These are phyloP conservation scores for Eulemur rufifrons DNA, from an alignment of 2,113 vertebrate genomes.

Conservation along the genomic window DNA sequence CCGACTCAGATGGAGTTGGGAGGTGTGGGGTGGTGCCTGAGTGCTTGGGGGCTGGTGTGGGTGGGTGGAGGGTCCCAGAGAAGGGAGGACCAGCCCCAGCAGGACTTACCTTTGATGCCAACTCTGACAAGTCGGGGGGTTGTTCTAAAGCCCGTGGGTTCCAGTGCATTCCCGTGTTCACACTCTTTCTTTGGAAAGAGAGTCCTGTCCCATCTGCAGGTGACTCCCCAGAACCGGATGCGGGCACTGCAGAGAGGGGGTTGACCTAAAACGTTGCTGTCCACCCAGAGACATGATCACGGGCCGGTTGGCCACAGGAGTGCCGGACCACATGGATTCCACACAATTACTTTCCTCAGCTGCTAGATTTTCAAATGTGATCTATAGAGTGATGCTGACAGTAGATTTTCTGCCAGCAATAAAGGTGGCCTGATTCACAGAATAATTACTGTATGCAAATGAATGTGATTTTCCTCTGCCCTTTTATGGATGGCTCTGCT, in stretches of 20 bases:
- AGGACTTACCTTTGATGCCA: not conserved
- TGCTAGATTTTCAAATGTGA: slow-evolving; percentile 83
- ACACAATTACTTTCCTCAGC: slow-evolving; percentile 78
- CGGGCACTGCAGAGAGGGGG: not conserved
- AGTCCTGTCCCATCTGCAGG: too few species aligned
- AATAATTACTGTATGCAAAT: slow-evolving; percentile 93
- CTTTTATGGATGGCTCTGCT: slow-evolving; percentile 89
- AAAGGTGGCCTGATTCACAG: slow-evolving; percentile 91
- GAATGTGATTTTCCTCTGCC: slow-evolving; percentile 87
- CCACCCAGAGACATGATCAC: not conserved
- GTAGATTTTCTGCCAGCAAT: slow-evolving; percentile 90
- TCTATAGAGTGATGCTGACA: slow-evolving; percentile 88
- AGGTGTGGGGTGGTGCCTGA: not conserved
- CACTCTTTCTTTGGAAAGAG: not conserved
- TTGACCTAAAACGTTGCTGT: not conserved
- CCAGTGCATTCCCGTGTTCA: not conserved
- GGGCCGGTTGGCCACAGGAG: not conserved
- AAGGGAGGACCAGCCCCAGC: not conserved
- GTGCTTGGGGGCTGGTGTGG: accelerated
- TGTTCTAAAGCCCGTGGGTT: too few species aligned
- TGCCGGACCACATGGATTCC: slow-evolving; percentile 10
- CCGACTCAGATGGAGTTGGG: accelerated
- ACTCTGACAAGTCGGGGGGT: accelerated
- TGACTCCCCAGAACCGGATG: not conserved
- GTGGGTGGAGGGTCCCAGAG: not conserved